phyloP scores from a whole-genome alignment of 2,797 vertebrate genomes.

The Eulemur coronatus region DNA sequence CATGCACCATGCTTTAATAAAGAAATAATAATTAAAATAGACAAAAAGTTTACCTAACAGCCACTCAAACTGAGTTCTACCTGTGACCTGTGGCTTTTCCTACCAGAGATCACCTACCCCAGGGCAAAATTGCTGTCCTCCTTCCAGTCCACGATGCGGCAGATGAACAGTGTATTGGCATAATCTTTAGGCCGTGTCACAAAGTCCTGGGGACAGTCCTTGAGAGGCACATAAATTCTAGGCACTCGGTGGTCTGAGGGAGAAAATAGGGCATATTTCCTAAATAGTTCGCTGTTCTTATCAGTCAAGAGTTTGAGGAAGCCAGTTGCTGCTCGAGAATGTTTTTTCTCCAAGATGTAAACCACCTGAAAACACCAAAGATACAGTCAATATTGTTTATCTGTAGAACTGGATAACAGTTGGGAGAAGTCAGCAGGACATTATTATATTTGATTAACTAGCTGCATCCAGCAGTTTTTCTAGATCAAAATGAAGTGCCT shows the following conservation, averaged over 20 bases:
- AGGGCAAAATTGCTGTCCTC: constrained; percentile 94
- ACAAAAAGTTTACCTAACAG: background rate
- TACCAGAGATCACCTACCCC: constrained; percentile 87
- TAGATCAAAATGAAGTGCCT: background rate
- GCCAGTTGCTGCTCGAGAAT: constrained; percentile 94
- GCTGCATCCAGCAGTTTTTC: background rate
- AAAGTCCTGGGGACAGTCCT: constrained; percentile 93
- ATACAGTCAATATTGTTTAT: constrained; percentile 28
- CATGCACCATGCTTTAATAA: background rate
- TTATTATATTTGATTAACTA: background rate
- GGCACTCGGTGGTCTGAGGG: constrained; percentile 97
- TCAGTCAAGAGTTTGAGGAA: constrained; percentile 94
- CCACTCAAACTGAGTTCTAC: background rate
- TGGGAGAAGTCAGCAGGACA: background rate
- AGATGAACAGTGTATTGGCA: constrained; percentile 92
- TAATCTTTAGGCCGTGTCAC: constrained; percentile 89
- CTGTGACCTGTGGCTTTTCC: background rate
- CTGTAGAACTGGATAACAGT: background rate
- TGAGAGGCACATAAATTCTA: constrained; percentile 91
- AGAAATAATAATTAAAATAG: constrained; percentile 22
- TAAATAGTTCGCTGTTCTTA: constrained; percentile 89
- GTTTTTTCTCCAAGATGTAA: constrained; percentile 95
- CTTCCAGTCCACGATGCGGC: constrained; percentile 93
- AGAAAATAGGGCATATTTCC: constrained; percentile 94
- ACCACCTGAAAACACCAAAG: constrained; percentile 89